A percentile compares a stretch with the other conserved stretches of the same genome.
These are phyloP conservation scores for Anser brachyrhynchus DNA, from an alignment of 2,113 vertebrate genomes.

Conservation along the genomic window DNA sequence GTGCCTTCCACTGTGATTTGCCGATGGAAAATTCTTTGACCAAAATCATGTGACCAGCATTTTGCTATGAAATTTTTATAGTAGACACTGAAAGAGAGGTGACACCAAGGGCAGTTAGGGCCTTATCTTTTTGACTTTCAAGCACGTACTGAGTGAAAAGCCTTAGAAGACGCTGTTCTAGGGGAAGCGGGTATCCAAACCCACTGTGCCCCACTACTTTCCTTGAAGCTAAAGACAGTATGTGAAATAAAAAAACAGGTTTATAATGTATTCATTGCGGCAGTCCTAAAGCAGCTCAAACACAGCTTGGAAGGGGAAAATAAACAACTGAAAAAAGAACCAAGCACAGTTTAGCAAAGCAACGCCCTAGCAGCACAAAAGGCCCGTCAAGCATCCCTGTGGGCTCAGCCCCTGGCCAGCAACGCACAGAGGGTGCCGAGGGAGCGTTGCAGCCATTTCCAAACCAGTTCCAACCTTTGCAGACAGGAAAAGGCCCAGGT, in stretches of 20 bases:
- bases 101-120: neutral
- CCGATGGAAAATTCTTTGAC: neutral
- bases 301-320: neutral
- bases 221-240: fast-evolving
- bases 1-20: fast-evolving
- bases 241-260: neutral
- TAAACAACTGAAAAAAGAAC: neutral
- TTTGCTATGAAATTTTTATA: neutral
- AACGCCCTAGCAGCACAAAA: neutral
- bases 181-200: neutral
- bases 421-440: neutral
- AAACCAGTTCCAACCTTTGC: neutral
- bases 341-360: neutral
- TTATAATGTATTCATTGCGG: neutral
- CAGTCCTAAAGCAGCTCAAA: neutral
- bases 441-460: neutral
- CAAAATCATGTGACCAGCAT: neutral
- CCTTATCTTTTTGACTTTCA: neutral
- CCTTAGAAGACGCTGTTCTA: neutral
- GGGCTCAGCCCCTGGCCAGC: neutral
- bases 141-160: neutral
- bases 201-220: neutral
- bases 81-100: neutral
- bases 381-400: neutral
- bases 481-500: neutral